A percentile compares a stretch with the other conserved stretches of the same genome.
Conservation (phyloP, 1,140 invertebrate genomes). For the Pseudoatta argentina region DNA sequence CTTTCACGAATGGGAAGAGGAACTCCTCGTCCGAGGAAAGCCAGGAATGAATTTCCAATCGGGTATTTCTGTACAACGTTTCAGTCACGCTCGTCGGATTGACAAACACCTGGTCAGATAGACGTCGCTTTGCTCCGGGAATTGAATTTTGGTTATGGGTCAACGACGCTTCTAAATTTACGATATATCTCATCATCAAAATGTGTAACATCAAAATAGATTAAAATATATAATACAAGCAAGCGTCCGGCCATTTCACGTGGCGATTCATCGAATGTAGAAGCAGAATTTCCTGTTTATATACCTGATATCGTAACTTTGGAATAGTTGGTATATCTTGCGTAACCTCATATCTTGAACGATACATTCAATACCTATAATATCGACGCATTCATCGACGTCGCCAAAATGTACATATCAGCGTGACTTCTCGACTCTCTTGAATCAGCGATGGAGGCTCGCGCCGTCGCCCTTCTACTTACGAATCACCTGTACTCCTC, state of each 20-base stretch:
- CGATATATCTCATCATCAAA: conserved; percentile 34
- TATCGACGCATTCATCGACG: conserved; percentile 30
- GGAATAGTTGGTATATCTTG: not conserved
- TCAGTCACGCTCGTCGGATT: conserved; percentile 61
- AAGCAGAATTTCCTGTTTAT: not conserved
- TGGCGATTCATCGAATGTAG: not conserved
- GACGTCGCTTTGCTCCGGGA: conserved; percentile 37
- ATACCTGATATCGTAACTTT: not conserved
- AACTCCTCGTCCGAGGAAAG: not conserved
- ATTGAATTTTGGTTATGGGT: conserved; percentile 60
- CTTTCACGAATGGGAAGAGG: not conserved
- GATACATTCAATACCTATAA: conserved; percentile 9
- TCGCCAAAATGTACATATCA: conserved; percentile 26
- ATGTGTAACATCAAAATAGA: not conserved
- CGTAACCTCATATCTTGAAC: not conserved
- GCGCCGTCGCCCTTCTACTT: conserved; percentile 62
- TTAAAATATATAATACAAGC: not conserved
- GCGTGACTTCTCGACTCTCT: conserved; percentile 40
- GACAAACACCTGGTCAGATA: conserved; percentile 56
- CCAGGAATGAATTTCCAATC: conserved; percentile 56
- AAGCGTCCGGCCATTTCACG: not conserved
- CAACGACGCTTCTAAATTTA: conserved; percentile 61
- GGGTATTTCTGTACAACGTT: conserved; percentile 56
- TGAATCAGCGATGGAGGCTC: conserved; percentile 50
- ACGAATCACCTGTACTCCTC: conserved; percentile 54